These are phyloP conservation scores for Lypha dubia DNA, from an alignment of 2,888 invertebrate species.

Conservation along the genomic window DNA sequence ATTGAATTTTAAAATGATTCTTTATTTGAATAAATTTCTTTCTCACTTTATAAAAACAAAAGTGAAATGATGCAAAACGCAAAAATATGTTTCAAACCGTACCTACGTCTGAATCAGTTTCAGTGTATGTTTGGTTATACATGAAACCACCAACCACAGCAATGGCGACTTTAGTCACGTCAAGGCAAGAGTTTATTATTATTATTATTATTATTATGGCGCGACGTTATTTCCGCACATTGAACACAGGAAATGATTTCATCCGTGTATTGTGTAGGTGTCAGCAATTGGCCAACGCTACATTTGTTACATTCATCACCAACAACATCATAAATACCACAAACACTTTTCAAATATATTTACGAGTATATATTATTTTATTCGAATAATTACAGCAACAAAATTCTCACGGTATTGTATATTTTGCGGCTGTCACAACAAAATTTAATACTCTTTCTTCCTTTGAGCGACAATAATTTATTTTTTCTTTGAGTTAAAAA, in stretches of 20 bases:
- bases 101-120: neutral
- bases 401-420: slow-evolving; percentile 26
- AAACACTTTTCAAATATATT: slow-evolving; percentile 3
- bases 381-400: neutral
- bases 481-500: neutral
- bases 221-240: slow-evolving; percentile 68
- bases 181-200: slow-evolving; percentile 30
- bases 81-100: neutral
- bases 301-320: slow-evolving; percentile 5
- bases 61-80: neutral
- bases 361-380: no score
- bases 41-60: neutral
- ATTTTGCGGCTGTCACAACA: slow-evolving; percentile 16
- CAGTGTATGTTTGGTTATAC: slow-evolving; percentile 1
- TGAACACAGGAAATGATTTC: slow-evolving; percentile 65
- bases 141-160: slow-evolving; percentile 21
- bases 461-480: neutral
- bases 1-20: no score
- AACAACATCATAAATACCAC: slow-evolving; percentile 20
- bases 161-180: slow-evolving; percentile 16
- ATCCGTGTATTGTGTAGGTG: slow-evolving; percentile 56
- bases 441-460: neutral
- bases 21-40: no score
- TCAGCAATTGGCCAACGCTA: slow-evolving; percentile 54
- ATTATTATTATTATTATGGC: no score